Evolutionary conservation across 2,797 vertebrate genomes (phyloP).

Genomic region (Florisuga fusca): DNA sequence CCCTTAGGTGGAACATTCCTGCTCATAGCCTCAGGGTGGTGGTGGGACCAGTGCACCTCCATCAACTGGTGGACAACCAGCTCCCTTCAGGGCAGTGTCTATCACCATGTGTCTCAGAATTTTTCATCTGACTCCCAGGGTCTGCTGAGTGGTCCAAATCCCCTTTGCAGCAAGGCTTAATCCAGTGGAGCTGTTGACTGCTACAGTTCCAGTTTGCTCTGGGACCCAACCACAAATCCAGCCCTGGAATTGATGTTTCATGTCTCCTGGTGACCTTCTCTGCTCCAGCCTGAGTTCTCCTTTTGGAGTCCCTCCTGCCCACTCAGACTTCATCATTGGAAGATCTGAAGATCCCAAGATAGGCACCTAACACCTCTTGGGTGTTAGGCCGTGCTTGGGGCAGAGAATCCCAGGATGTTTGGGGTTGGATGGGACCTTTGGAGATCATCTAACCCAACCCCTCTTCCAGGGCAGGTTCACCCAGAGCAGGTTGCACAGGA

Average conservation of each 20-base stretch:
- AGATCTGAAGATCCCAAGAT: neutral
- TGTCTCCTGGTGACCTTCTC: neutral
- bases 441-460: too few species aligned
- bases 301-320: neutral
- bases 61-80: fast-evolving
- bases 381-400: too few species aligned
- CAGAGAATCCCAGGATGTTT: too few species aligned
- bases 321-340: neutral
- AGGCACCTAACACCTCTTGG: neutral
- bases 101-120: neutral
- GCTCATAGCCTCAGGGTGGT: neutral
- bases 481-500: too few species aligned
- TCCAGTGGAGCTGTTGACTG: neutral
- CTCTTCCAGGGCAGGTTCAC: too few species aligned
- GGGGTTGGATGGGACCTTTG: too few species aligned
- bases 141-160: neutral
- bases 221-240: neutral
- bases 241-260: neutral
- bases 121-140: neutral
- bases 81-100: neutral
- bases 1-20: neutral
- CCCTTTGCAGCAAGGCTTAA: neutral
- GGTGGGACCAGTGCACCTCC: neutral
- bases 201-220: neutral
- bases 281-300: neutral